Evolutionary conservation across 35 echinoderm and acorn worm species (phyloP), one percentile per base, ranked within the genome.

Genomic region (Stichopus chloronotus): DNA sequence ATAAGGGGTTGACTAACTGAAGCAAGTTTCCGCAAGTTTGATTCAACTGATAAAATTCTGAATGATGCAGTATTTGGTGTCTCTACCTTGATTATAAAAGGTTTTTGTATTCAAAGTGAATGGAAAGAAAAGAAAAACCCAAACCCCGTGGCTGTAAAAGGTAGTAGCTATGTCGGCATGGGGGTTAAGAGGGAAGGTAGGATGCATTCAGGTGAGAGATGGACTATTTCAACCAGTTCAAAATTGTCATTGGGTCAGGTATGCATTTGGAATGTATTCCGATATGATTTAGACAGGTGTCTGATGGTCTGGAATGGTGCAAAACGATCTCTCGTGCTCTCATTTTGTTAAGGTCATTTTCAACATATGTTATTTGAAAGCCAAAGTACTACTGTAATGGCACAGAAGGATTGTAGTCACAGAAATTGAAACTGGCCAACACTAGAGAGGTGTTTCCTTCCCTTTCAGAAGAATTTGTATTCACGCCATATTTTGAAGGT

Each of bases 51-150:
- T 85, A 58, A 19, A 53, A 58, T 58, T 23, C 19, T 78, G 22
- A 12, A 85, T 85, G n/a, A 58, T 58, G 52, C 57, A 85, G 69
- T 74, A 74, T 74, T 85, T 85, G 82, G 82, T 85, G 82, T 85
- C 57, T 85, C 82, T 85, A 85, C 82, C 82, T 85, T 85, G 82
- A 85, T 25, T 20, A 85, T 85, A 85, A 85, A 81, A 85, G 82
- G 82, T 85, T 43, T 43, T 43, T 85, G 82, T 85, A 85, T 85
- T 85, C 82, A 85, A 74, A 74, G 69, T 74, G 69, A 74, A 74
- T 74, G 7, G 69, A 74, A 74, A 20, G 69, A 43, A 43, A 43
- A 43, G 30, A 43, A 43, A 43, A 43, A 43, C 30, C 30, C 30
- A 43, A 43, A 43, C 30, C 30, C 30, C 30, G 30, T 43, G 30